Base-by-base conservation (phyloP, 1,140 invertebrate species). In the Ceratina japonica region DNA sequence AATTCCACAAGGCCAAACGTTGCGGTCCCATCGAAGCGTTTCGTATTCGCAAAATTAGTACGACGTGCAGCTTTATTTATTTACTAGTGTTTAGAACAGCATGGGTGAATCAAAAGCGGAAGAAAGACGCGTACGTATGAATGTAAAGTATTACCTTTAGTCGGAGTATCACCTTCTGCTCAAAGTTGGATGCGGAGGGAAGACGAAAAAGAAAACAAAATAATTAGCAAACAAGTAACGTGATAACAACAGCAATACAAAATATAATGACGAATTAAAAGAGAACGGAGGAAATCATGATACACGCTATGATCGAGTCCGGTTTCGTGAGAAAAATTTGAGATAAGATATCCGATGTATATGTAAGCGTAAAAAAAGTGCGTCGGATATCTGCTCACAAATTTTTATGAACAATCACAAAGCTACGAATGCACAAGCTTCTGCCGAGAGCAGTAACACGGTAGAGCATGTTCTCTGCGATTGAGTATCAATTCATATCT, bases 181-280 rank as follows among this genome's bases (percentile, higher is more conserved):
- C 84, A 88, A 85, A 86, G 87, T 87, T 86, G 84, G 81, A 87
- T 82, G 81, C 79, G 71, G 75, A 77, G 78, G 62, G 65, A 81
- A 89, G 86, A 89, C 86, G 75, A 87, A 79, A 87, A 88, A 88
- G 73, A 88, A 87, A 90, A 91, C 86, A 90, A 90, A 91, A 90
- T 74, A 56, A 91, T 87, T 85, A 85, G 68, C 83, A 81, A 73
- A 85, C 79, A 85, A 70, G 61, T 84, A 84, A 85, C 70, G 82
- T 64, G 69, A 74, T 15, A 56, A 20, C 56, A 75, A 79, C 20
- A 80, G 72, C 65, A 31, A 58, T 78, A 79, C 54, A 69, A 79
- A 73, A 79, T 65, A 68, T 51, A 72, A 61, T 22, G 54, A 31
- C 54, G 58, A 58, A 81, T 13, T 51, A 24, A 66, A 72, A 78